Evolutionary conservation across 2,888 invertebrate genomes (phyloP).

Genomic region (Zaprionus bogoriensis): DNA sequence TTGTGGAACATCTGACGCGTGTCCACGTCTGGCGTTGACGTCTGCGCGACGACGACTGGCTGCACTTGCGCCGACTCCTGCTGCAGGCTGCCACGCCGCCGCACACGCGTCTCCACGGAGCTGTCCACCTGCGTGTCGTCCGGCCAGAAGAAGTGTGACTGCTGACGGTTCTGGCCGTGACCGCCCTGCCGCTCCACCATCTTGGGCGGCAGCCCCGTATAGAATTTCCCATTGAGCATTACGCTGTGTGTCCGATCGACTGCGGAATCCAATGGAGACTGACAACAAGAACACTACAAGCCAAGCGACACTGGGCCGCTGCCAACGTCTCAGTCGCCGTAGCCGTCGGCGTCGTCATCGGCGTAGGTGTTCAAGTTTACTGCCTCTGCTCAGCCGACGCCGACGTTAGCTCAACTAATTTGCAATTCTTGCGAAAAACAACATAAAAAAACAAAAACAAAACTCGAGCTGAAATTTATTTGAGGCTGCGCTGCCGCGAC

Average conservation of each 20-base stretch:
- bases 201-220: conserved; percentile 81
- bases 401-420: conserved; percentile 60
- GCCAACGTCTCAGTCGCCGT: conserved; percentile 20
- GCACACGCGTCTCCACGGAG: conserved; percentile 67
- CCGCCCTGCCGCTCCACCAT: conserved; percentile 79
- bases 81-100: conserved; percentile 72
- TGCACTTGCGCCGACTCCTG: conserved; percentile 29
- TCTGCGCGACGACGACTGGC: background rate
- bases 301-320: conserved; percentile 22
- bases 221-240: conserved; percentile 83
- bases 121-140: conserved; percentile 79
- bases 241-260: conserved; percentile 36
- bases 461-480: conserved; percentile 65
- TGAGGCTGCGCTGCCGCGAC: conserved; percentile 29
- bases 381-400: background rate
- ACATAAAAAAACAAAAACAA: conserved; percentile 42
- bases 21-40: conserved; percentile 54
- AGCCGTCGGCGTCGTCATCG: conserved; percentile 37
- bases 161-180: conserved; percentile 76
- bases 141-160: conserved; percentile 83
- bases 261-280: conserved; percentile 58
- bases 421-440: conserved; percentile 75
- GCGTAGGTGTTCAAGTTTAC: conserved; percentile 63
- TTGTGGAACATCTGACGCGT: conserved; percentile 80
- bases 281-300: conserved; percentile 49